Evolutionary conservation across 2,888 invertebrate genomes (phyloP).

Genomic region (Agrochola lota): DNA sequence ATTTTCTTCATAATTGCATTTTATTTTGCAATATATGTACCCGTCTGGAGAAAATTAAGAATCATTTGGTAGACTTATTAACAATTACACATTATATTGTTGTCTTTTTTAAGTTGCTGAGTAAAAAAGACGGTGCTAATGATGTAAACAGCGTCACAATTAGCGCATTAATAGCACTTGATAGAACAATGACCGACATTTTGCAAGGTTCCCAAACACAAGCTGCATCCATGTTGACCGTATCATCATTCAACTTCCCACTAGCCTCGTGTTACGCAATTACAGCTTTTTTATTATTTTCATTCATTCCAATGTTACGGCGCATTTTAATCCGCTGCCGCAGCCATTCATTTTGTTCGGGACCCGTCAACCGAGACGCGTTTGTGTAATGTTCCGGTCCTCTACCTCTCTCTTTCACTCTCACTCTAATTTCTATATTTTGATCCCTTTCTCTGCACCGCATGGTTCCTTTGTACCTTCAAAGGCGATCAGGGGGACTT

Average conservation of each 20-base stretch:
- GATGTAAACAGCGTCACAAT: conserved; percentile 23
- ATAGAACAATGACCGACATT: conserved; percentile 21
- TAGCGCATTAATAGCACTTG: conserved; percentile 4
- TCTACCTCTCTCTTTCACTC: conserved; percentile 71
- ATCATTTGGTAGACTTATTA: neutral
- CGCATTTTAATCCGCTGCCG: conserved; percentile 85
- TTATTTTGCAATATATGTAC: neutral
- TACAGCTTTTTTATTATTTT: conserved; percentile 82
- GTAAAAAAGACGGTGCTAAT: conserved; percentile 15
- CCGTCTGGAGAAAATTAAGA: neutral
- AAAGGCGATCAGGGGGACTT: conserved; percentile 87
- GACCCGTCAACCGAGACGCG: conserved; percentile 87
- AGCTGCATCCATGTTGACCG: conserved; percentile 61
- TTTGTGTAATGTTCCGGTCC: conserved; percentile 88
- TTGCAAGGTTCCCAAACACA: conserved; percentile 23
- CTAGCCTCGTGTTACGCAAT: conserved; percentile 85
- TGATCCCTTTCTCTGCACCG: conserved; percentile 75
- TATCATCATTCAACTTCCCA: conserved; percentile 70
- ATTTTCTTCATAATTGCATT: neutral
- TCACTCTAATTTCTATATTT: conserved; percentile 37
- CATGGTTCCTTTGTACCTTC: conserved; percentile 84
- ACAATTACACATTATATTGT: neutral
- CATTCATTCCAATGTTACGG: conserved; percentile 86
- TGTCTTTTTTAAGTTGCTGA: neutral
- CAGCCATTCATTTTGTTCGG: conserved; percentile 88